phyloP scores from a whole-genome alignment of 2,797 vertebrate species.

The Nyctibius grandis region DNA sequence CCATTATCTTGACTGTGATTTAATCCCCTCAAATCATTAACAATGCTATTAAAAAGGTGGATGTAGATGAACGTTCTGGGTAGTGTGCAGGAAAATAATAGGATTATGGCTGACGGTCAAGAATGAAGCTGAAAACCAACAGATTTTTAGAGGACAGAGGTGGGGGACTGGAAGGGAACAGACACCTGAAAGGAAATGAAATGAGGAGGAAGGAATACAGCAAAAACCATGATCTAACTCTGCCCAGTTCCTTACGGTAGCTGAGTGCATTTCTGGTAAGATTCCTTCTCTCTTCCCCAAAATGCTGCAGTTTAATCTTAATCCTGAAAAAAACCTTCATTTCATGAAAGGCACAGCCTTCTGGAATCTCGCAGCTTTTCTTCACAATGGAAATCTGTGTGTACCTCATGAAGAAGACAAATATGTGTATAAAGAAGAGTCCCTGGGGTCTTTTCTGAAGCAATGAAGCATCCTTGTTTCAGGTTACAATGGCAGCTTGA shows the following conservation, averaged over 20 bases:
- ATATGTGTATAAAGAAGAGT: slow-evolving; percentile 56
- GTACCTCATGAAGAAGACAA: slow-evolving; percentile 61
- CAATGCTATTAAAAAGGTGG: slow-evolving; percentile 70
- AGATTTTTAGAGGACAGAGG: background rate
- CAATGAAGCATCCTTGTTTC: slow-evolving; percentile 62
- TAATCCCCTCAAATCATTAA: slow-evolving; percentile 75
- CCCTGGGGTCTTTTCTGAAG: slow-evolving; percentile 39
- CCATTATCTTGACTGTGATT: slow-evolving; percentile 75
- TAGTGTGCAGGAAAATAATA: slow-evolving; percentile 53
- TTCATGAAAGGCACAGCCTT: slow-evolving; percentile 2
- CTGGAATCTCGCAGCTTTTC: slow-evolving; percentile 32
- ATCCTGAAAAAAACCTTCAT: background rate
- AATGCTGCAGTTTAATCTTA: background rate
- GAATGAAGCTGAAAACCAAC: slow-evolving; percentile 41
- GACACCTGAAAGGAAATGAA: background rate
- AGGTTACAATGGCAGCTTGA: slow-evolving; percentile 64
- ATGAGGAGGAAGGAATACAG: background rate
- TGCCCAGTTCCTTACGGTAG: background rate
- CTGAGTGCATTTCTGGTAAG: background rate
- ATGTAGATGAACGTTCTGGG: slow-evolving; percentile 60
- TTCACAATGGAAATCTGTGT: slow-evolving; percentile 20
- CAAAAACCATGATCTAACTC: background rate
- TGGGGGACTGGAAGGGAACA: background rate
- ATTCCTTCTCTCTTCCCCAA: background rate
- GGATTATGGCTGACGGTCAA: slow-evolving; percentile 50